Conservation (phyloP, 2,888 invertebrate genomes). For the Odiellus spinosus region DNA sequence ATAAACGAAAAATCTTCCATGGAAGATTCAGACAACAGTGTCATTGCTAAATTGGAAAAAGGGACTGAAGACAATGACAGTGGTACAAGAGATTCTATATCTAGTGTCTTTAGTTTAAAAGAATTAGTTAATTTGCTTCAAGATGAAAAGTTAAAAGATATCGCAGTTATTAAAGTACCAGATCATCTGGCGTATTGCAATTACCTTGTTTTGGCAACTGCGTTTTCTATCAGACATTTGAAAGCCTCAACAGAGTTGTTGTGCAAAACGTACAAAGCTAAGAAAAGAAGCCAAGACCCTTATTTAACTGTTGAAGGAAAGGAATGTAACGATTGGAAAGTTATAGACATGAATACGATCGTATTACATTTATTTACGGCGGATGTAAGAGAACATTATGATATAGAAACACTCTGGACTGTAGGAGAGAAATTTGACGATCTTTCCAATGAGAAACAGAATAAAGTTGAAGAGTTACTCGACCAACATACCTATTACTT, state of each 20-base stretch:
- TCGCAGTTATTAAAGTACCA: conserved; percentile 65
- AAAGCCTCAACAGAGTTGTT: conserved; percentile 25
- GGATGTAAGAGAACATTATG: conserved; percentile 51
- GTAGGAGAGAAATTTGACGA: conserved; percentile 63
- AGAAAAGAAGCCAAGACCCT: conserved; percentile 30
- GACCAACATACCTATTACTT: too few species aligned
- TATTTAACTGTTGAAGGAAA: conserved; percentile 63
- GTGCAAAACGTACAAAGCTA: conserved; percentile 19
- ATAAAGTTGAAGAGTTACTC: too few species aligned
- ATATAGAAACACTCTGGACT: conserved; percentile 81
- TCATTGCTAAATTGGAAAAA: too few species aligned
- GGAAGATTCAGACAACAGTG: too few species aligned
- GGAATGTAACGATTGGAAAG: conserved; percentile 64
- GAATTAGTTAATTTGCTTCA: conserved; percentile 59
- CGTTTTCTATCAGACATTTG: conserved; percentile 28
- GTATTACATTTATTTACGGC: conserved; percentile 70
- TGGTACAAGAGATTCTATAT: conserved; percentile 47
- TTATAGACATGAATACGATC: conserved; percentile 74
- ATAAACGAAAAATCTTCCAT: too few species aligned
- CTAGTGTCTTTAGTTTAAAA: conserved; percentile 74
- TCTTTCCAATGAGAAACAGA: neutral
- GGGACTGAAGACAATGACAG: too few species aligned
- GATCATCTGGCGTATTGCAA: conserved; percentile 59
- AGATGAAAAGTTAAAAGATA: conserved; percentile 57
- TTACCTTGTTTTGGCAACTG: conserved; percentile 61